Conservation (phyloP, 2,888 invertebrate genomes). For the Rhopalosiphum nymphaeae region DNA sequence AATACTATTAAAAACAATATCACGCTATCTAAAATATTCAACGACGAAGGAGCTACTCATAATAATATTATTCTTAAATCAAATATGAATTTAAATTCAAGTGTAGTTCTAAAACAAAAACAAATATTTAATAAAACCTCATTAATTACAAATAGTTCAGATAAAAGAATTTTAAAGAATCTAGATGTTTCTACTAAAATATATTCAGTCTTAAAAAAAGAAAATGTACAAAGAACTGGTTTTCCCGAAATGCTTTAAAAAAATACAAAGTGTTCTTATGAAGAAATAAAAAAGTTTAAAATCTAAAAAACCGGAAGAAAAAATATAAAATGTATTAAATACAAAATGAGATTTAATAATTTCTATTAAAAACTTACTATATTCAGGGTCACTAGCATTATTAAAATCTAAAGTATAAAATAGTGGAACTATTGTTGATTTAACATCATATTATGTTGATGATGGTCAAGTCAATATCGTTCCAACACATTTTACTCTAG, state of each 20-base stretch:
- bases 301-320: background rate
- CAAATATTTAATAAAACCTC: background rate
- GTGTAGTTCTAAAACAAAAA: background rate
- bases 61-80: background rate
- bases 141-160: background rate
- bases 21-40: background rate
- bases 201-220: background rate
- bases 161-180: background rate
- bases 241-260: background rate
- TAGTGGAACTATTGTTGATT: too few relatives aligned
- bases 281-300: background rate
- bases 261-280: too few relatives aligned
- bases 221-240: background rate
- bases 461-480: background rate
- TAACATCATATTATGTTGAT: background rate
- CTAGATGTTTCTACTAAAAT: background rate
- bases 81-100: background rate
- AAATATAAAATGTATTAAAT: background rate
- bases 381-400: too few relatives aligned
- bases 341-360: too few relatives aligned
- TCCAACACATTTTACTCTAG: background rate
- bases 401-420: too few relatives aligned
- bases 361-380: too few relatives aligned
- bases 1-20: background rate
- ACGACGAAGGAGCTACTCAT: background rate